phyloP scores from a whole-genome alignment of 2,888 invertebrate genomes.

The Tuberolachnus salignus region DNA sequence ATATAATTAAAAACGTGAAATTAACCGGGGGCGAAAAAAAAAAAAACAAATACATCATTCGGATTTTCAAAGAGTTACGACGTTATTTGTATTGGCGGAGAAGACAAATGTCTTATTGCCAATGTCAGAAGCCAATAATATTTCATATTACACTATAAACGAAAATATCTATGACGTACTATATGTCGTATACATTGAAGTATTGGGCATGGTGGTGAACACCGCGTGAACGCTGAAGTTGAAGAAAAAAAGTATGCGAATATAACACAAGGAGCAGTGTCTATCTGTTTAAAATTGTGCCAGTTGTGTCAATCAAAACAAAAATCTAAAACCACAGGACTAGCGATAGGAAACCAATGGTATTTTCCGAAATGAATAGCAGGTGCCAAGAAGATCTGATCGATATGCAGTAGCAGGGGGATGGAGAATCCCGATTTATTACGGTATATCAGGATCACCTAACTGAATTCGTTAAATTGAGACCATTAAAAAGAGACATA shows the following conservation, averaged over 20 bases:
- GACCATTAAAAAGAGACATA: conserved; percentile 59
- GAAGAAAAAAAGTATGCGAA: background rate
- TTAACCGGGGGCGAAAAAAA: background rate
- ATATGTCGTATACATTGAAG: background rate
- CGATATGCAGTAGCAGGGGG: conserved; percentile 60
- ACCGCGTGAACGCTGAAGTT: background rate
- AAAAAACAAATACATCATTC: background rate
- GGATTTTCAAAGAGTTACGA: conserved; percentile 3
- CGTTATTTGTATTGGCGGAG: background rate
- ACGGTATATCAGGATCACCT: conserved; percentile 61
- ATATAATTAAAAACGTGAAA: conserved; percentile 2
- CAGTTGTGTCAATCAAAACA: conserved; percentile 52
- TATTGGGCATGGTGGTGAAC: conserved; percentile 2
- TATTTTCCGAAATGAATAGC: conserved; percentile 5
- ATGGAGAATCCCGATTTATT: conserved; percentile 61
- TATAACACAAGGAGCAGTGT: background rate
- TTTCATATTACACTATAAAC: background rate
- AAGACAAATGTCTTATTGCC: too few species aligned
- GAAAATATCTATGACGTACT: conserved; percentile 1
- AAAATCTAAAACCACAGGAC: background rate
- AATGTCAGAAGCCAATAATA: background rate
- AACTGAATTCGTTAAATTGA: conserved; percentile 61
- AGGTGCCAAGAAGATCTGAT: conserved; percentile 60
- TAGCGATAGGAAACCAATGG: background rate
- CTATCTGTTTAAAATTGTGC: conserved; percentile 18